These are phyloP conservation scores for Crocidura indochinensis DNA, from an alignment of 2,797 vertebrate species.

Conservation along the genomic window DNA sequence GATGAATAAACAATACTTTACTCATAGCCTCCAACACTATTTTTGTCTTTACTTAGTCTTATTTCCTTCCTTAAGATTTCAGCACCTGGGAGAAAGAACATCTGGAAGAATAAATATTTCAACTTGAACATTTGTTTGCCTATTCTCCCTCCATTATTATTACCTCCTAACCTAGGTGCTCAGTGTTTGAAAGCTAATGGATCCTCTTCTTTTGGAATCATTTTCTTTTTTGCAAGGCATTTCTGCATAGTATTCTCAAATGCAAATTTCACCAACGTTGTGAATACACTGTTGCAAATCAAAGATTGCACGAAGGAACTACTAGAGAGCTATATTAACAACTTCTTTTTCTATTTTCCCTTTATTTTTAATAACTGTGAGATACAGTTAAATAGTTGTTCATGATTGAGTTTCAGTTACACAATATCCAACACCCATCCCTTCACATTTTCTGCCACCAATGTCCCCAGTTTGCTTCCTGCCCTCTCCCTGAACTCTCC, in stretches of 20 bases:
- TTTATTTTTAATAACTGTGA: no score
- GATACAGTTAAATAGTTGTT: no score
- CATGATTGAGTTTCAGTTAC: no score
- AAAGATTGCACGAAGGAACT: no score
- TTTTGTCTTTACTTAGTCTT: background rate
- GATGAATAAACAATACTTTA: background rate
- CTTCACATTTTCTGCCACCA: no score
- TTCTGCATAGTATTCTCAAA: slow-evolving; percentile 3
- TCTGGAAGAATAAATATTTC: background rate
- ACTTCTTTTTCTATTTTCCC: no score
- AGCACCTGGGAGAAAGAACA: background rate
- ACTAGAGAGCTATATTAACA: no score
- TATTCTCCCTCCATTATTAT: background rate
- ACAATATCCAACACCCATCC: no score
- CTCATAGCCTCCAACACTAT: background rate
- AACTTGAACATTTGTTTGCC: background rate
- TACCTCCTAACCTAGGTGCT: background rate
- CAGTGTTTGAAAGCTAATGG: background rate
- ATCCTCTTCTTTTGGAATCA: background rate
- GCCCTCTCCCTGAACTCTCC: no score
- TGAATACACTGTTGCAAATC: background rate
- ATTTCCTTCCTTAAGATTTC: background rate
- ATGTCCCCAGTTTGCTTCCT: no score
- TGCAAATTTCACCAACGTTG: background rate
- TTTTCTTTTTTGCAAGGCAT: background rate